phyloP scores from a whole-genome alignment of 2,888 invertebrate genomes.

The Cheilosia variabilis region DNA sequence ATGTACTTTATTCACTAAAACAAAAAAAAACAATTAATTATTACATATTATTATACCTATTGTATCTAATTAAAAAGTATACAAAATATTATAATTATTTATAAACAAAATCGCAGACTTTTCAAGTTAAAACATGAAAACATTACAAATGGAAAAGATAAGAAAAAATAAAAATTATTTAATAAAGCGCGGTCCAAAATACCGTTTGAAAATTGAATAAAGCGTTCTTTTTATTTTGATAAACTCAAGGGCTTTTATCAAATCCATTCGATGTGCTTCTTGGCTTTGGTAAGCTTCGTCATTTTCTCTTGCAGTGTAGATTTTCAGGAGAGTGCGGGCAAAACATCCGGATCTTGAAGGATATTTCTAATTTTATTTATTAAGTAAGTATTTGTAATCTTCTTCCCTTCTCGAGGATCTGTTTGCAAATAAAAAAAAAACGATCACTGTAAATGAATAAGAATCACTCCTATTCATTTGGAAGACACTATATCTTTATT shows the following conservation, averaged over 20 bases:
- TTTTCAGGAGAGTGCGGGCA: too few relatives aligned
- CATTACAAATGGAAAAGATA: constrained; percentile 62
- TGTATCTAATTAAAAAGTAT: constrained; percentile 75
- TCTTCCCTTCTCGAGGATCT: too few relatives aligned
- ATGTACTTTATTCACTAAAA: constrained; percentile 64
- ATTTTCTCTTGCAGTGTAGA: neutral
- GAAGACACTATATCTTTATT: too few relatives aligned
- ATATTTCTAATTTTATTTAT: too few relatives aligned
- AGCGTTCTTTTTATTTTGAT: constrained; percentile 55
- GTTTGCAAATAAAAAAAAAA: too few relatives aligned
- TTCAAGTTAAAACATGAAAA: constrained; percentile 76
- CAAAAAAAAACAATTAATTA: constrained; percentile 54
- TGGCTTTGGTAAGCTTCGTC: neutral
- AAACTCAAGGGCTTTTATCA: neutral
- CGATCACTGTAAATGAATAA: too few relatives aligned
- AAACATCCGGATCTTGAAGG: too few relatives aligned
- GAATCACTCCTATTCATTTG: too few relatives aligned
- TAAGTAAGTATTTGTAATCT: too few relatives aligned
- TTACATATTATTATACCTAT: constrained; percentile 73
- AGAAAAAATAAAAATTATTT: constrained; percentile 77
- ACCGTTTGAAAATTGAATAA: constrained; percentile 80
- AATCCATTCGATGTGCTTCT: neutral
- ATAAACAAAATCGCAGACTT: constrained; percentile 79
- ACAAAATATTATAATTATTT: constrained; percentile 79
- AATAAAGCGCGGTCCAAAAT: constrained; percentile 81